Conservation (phyloP, 1,140 invertebrate species). For the Nebria ingens region DNA sequence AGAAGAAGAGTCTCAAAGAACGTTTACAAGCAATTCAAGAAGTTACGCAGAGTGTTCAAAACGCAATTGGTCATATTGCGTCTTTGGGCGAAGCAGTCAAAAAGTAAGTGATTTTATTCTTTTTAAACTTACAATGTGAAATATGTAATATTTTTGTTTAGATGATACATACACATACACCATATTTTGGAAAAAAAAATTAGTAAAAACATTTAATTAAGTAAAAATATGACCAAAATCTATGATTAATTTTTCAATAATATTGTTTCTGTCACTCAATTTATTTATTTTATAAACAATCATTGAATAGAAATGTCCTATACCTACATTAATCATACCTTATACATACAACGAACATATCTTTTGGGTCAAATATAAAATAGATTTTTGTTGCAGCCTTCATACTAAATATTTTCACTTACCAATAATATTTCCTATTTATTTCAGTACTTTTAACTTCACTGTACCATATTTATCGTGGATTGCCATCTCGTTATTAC, state of each 20-base stretch:
- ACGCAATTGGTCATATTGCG: constrained; percentile 85
- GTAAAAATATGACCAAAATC: no score
- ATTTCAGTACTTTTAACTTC: constrained; percentile 86
- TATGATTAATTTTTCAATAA: no score
- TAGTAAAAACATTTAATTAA: neutral
- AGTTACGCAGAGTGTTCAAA: constrained; percentile 88
- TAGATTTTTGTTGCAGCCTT: neutral
- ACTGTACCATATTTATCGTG: constrained; percentile 93
- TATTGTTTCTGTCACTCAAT: no score
- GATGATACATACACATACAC: neutral
- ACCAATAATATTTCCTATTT: constrained; percentile 17
- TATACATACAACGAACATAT: no score
- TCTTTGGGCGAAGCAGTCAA: constrained; percentile 85
- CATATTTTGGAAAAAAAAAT: neutral
- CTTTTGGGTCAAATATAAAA: neutral
- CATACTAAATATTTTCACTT: neutral
- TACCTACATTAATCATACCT: no score
- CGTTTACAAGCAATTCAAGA: constrained; percentile 90
- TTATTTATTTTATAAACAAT: no score
- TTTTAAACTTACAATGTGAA: neutral
- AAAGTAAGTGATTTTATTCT: constrained; percentile 56
- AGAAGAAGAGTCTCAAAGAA: constrained; percentile 92
- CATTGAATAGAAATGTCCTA: no score
- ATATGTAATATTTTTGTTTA: neutral
- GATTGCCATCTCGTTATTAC: constrained; percentile 70